Evolutionary conservation across 2,888 invertebrate genomes (phyloP), one percentile per base, ranked within the genome.

Genomic region (Mythimna loreyi): DNA sequence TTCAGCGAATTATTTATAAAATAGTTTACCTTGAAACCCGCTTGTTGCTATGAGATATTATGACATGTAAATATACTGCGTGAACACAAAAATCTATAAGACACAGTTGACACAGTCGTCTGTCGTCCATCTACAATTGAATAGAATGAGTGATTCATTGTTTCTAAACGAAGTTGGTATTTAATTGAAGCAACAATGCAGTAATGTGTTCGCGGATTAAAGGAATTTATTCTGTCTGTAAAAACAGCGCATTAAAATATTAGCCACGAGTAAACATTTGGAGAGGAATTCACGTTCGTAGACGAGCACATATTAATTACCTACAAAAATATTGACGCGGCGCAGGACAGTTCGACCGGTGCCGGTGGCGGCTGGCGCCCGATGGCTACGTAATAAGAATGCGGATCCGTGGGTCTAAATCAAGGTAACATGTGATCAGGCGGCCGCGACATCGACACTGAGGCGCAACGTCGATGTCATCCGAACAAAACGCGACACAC

Each of bases 321-420:
- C 92, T 93, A 92, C 90, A 88, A 92, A 94, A 94, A 95, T 94
- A 94, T 94, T 94, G 91, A 92, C 92, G 90, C 89, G 87, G 86
- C 86, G 85, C 86, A 83, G 85, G 88, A 88, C 85, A 84, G 86
- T 88, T 84, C 80, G 88, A 86, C 86, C 88, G 85, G 87, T 90
- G 93, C 85, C 88, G 55, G 33, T 33, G 55, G 55, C 55, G 21
- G 21, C 55, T 91, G 93, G 93, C 93, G 93, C 91, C 92, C 91
- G 90, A 88, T 89, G 87, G 86, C 89, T 89, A 92, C 91, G 90
- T 91, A 90, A 87, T 90, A 93, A 94, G 95, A 96, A 96, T 96
- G 95, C 95, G 95, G 95, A 96, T 95, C 93, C 90, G 86, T 86
- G 90, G 89, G 90, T 93, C 90, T 91, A 90, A 93, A 95, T 93